Conservation (phyloP, 2,113 vertebrate genomes). For the Sterrhoptilus dennistouni region DNA sequence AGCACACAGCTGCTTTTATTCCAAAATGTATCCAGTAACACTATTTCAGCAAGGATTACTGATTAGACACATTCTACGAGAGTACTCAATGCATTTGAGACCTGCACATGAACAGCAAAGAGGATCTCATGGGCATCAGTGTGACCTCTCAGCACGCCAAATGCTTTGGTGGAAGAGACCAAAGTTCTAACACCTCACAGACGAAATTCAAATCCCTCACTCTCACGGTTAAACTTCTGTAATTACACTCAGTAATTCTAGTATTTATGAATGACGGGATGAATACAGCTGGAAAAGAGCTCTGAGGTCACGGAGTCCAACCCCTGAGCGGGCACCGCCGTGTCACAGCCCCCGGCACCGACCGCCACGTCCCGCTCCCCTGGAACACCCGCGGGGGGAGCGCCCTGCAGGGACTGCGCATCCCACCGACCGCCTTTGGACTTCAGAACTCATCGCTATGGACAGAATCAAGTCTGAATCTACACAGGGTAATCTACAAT, state of each 20-base stretch:
- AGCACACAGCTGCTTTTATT: not conserved
- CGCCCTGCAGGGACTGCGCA: no score
- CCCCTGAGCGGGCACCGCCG: fast-evolving
- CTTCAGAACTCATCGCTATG: not conserved
- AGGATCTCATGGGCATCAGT: not conserved
- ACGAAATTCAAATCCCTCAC: not conserved
- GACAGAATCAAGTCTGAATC: not conserved
- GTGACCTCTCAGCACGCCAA: fast-evolving
- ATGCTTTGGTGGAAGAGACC: fast-evolving
- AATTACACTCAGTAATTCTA: not conserved
- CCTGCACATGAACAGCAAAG: not conserved
- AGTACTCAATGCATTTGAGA: not conserved
- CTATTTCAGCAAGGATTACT: not conserved
- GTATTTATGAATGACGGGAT: not conserved
- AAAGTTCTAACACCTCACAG: not conserved
- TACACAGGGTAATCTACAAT: no score
- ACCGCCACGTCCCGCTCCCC: not conserved
- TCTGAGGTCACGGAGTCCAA: fast-evolving
- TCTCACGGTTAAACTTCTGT: not conserved
- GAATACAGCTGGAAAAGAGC: not conserved
- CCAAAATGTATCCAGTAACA: not conserved
- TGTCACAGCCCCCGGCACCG: not conserved
- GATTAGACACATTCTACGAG: not conserved
- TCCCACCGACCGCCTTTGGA: fast-evolving
- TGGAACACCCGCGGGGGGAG: fast-evolving